These are phyloP conservation scores for Plutomurus gul DNA, from an alignment of 1,140 invertebrate species.

Conservation along the genomic window DNA sequence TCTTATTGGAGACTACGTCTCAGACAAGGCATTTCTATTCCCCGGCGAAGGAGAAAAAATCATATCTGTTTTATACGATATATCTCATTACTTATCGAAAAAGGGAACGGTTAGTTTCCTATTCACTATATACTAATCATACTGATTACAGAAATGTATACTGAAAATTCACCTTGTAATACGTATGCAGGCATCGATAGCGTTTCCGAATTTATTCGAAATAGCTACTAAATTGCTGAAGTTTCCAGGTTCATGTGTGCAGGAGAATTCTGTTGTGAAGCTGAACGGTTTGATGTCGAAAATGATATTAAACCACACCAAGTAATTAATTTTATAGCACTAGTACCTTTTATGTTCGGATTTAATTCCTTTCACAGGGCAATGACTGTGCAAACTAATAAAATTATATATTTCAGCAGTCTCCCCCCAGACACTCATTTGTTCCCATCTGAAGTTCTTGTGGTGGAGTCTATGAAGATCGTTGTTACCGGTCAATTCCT, in stretches of 20 bases:
- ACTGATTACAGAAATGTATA: neutral
- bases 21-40: slow-evolving; percentile 35
- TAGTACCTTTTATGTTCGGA: no score
- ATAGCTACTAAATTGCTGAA: slow-evolving; percentile 26
- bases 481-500: neutral
- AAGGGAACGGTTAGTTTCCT: slow-evolving; percentile 42
- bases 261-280: slow-evolving; percentile 8
- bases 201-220: slow-evolving; percentile 30
- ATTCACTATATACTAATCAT: neutral
- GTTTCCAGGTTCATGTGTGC: slow-evolving; percentile 38
- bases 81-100: slow-evolving; percentile 27
- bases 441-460: neutral
- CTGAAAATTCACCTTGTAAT: neutral
- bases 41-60: slow-evolving; percentile 49
- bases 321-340: slow-evolving; percentile 31
- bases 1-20: slow-evolving; percentile 26
- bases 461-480: slow-evolving; percentile 16
- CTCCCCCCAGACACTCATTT: neutral
- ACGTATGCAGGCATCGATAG: slow-evolving; percentile 27
- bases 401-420: neutral
- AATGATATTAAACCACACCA: slow-evolving; percentile 17
- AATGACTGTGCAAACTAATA: neutral
- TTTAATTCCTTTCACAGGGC: neutral
- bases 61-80: slow-evolving; percentile 42
- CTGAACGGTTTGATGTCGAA: slow-evolving; percentile 8